Conservation (phyloP, 2,113 vertebrate species). For the Cinclus cinclus region DNA sequence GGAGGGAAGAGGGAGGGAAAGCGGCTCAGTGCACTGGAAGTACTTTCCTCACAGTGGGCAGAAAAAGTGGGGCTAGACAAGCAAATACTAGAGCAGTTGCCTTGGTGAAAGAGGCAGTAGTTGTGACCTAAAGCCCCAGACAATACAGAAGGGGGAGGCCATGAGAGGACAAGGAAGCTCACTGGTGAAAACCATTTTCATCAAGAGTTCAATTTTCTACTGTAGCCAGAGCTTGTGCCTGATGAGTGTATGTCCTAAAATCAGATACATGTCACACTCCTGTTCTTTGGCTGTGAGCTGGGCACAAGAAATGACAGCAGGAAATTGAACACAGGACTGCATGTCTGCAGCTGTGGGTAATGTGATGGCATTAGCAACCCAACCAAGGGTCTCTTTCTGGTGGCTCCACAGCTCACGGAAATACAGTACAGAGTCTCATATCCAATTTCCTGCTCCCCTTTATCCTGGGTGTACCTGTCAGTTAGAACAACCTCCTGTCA, state of each 20-base stretch:
- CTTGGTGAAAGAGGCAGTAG: not conserved
- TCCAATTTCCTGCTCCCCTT: constrained; percentile 64
- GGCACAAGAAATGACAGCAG: constrained; percentile 15
- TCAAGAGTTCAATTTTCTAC: constrained; percentile 33
- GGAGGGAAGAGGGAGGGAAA: not conserved
- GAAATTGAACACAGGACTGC: constrained; percentile 47
- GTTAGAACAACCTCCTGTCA: not conserved
- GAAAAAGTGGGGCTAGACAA: not conserved
- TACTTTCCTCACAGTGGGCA: not conserved
- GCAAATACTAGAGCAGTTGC: not conserved
- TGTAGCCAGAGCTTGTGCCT: not conserved
- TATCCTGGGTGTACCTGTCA: not conserved
- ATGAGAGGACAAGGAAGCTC: not conserved
- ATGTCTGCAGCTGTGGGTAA: not conserved
- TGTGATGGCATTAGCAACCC: not conserved
- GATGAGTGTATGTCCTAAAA: not conserved
- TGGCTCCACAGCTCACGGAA: constrained; percentile 2
- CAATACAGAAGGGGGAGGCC: not conserved
- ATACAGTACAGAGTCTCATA: not conserved
- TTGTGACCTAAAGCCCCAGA: not conserved
- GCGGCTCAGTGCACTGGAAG: not conserved
- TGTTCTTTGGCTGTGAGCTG: not conserved
- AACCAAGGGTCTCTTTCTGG: not conserved
- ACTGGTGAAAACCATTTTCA: not conserved
- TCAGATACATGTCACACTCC: constrained; percentile 34